Evolutionary conservation across 1,140 invertebrate genomes (phyloP).

Genomic region (Pachypsylla venusta): DNA sequence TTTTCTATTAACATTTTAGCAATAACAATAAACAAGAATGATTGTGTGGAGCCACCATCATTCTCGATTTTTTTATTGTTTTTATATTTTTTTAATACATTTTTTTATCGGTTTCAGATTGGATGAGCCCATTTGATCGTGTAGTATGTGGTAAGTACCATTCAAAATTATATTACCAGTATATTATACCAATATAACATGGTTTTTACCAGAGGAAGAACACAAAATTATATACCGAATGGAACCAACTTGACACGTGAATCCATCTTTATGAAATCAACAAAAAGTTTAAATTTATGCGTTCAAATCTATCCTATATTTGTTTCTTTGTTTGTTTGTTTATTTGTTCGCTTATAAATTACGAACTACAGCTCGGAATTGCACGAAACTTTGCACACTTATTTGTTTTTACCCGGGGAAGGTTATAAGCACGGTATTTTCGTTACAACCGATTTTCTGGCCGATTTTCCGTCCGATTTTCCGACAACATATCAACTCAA

Average conservation of each 20-base stretch:
- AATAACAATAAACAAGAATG: background rate
- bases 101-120: constrained; percentile 50
- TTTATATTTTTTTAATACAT: background rate
- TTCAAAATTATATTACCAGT: constrained; percentile 13
- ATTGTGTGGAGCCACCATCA: background rate
- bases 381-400: no score
- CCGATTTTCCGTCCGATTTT: no score
- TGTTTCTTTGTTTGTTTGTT: no score
- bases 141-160: constrained; percentile 75
- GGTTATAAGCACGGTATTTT: no score
- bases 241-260: background rate
- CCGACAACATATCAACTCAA: no score
- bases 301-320: background rate
- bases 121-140: constrained; percentile 81
- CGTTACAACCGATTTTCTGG: no score
- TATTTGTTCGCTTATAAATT: no score
- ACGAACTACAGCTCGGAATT: no score
- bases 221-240: background rate
- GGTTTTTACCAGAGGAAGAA: background rate
- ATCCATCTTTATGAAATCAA: background rate
- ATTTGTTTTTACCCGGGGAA: no score
- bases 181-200: background rate
- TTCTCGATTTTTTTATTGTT: background rate
- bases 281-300: background rate
- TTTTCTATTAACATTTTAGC: background rate